Evolutionary conservation across 2,888 invertebrate species (phyloP).

Genomic region (Cerastis leucographa): DNA sequence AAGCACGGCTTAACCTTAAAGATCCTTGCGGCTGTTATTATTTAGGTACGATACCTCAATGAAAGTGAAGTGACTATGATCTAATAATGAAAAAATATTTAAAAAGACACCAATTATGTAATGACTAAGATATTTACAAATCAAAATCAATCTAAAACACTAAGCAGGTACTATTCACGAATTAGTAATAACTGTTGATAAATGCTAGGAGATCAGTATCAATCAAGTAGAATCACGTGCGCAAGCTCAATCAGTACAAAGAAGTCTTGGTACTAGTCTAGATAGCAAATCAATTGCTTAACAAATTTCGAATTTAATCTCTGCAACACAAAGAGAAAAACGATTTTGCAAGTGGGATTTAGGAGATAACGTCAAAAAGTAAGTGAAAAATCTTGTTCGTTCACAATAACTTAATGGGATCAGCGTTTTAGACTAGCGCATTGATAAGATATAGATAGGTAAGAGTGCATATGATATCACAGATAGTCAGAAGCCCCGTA

Average conservation of each 20-base stretch:
- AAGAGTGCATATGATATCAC: background rate
- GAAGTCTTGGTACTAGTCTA: constrained; percentile 17
- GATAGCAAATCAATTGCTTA: constrained; percentile 39
- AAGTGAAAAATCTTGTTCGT: constrained; percentile 46
- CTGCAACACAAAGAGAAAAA: constrained; percentile 30
- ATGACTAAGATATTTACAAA: background rate
- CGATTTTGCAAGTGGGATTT: constrained; percentile 20
- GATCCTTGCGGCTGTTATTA: too few species aligned
- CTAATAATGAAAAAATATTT: background rate
- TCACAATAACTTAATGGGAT: constrained; percentile 28
- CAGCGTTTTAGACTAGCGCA: background rate
- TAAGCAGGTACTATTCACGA: background rate
- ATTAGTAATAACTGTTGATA: too few species aligned
- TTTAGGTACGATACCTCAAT: too few species aligned
- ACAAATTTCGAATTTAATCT: constrained; percentile 18
- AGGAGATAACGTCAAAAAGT: constrained; percentile 39
- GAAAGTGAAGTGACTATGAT: background rate
- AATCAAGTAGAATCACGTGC: constrained; percentile 27
- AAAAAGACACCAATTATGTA: background rate
- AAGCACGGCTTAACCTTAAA: too few species aligned
- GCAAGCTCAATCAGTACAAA: constrained; percentile 17
- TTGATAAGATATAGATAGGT: constrained; percentile 37
- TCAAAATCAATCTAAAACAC: background rate
- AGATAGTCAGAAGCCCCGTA: background rate
- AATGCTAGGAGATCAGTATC: constrained; percentile 11